Conservation (phyloP, 2,797 vertebrate genomes). For the Onychomys leucogaster region DNA sequence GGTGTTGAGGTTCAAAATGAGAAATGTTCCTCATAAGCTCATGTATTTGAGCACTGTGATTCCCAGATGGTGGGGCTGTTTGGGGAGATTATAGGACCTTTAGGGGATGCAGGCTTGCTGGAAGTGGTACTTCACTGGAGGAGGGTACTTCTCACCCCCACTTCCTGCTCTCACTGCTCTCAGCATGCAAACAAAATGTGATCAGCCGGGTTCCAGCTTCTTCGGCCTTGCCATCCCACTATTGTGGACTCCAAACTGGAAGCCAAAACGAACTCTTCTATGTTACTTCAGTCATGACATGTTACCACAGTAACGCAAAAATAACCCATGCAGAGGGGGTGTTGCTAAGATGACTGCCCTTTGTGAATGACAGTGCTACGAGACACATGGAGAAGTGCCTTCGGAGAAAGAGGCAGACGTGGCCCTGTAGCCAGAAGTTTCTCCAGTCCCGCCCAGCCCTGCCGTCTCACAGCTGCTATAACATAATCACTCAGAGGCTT, state of each 20-base stretch:
- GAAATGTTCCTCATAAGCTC: background rate
- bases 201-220: background rate
- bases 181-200: background rate
- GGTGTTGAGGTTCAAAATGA: background rate
- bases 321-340: background rate
- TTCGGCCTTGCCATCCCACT: background rate
- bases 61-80: background rate
- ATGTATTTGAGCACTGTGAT: background rate
- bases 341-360: background rate
- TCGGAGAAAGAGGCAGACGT: background rate
- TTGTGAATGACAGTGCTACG: background rate
- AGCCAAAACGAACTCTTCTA: background rate
- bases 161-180: background rate
- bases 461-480: too few relatives aligned
- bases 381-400: background rate
- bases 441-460: too few relatives aligned
- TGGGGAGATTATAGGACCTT: background rate
- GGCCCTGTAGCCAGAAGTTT: background rate
- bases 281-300: background rate
- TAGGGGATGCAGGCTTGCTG: background rate
- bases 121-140: background rate
- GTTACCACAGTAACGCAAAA: background rate
- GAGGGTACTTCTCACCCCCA: background rate
- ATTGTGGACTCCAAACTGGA: background rate
- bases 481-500: too few relatives aligned